Base-by-base conservation (phyloP, 1,140 invertebrate species). In the Belonocnema kinseyi region DNA sequence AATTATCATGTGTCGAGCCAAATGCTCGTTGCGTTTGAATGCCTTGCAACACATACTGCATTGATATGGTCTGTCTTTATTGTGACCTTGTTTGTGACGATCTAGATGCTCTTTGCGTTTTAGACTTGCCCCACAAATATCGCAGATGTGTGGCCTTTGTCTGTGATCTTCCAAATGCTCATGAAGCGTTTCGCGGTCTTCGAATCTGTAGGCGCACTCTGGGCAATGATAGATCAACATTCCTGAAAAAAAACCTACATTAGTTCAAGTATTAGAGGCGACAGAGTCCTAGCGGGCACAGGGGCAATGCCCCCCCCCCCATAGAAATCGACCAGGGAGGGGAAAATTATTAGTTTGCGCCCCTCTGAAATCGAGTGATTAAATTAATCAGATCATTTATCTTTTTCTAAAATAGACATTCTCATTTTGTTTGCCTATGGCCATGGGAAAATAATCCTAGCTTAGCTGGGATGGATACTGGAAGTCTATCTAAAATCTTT, bases 1-100 rank as follows among this genome's bases (percentile, higher is more conserved):
- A 53, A 92, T 93, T 11, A 93, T 92, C 87, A 93, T 92, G 74
- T 93, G 92, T 21, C 92, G 86, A 5, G 92, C 92, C 10, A 93
- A 85, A 74, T 93, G 92, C 83, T 93, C 92, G 50, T 93, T 93
- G 5, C 92, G 88, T 78, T 93, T 93, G 74, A 93, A 93, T 0
- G 92, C 91, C 78, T 93, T 93, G 77, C 90, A 90, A 54, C 92
- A 93, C 73, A 93, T 92, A 11, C 83, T 90, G 79, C 92, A 93
- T 16, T 91, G 91, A 78, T 91, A 93, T 13, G 92, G 92, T 50
- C 92, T 88, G 40, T 93, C 92, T 13, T 92, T 92, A 79, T 92
- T 93, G 76, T 93, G 93, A 33, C 92, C 92, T 75, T 92, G 91
- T 74, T 92, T 93, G 74, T 93, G 92, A 13, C 91, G 84, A 19